Evolutionary conservation across 2,888 invertebrate species (phyloP).

Genomic region (Oligia strigilis): DNA sequence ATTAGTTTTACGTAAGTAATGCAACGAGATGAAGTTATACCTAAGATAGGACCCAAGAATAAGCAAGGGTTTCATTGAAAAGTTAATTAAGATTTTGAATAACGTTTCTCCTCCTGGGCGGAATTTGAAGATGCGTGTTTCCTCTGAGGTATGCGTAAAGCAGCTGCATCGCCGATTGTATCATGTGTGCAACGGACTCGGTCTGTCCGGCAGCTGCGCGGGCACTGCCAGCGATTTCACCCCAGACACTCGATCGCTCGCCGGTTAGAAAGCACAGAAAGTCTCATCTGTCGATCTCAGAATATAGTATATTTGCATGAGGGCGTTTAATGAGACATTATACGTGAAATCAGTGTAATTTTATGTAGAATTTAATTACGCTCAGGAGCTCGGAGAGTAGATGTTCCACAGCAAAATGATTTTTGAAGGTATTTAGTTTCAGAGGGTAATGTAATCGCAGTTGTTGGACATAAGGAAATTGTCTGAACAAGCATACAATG

Average conservation of each 20-base stretch:
- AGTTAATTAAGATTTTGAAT: neutral
- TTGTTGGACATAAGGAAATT: neutral
- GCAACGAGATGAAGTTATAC: neutral
- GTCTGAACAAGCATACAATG: neutral
- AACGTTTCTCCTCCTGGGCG: neutral
- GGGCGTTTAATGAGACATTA: slow-evolving; percentile 70
- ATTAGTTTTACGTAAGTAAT: slow-evolving; percentile 37
- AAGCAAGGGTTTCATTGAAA: neutral
- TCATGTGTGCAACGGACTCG: slow-evolving; percentile 24
- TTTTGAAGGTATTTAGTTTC: neutral
- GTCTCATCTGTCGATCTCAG: slow-evolving; percentile 84
- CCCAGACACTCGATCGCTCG: slow-evolving; percentile 82
- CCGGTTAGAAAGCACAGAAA: slow-evolving; percentile 84
- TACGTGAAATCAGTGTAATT: slow-evolving; percentile 63
- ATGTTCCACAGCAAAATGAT: neutral
- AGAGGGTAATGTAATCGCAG: neutral
- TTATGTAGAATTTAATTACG: slow-evolving; percentile 19
- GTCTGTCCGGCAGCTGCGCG: slow-evolving; percentile 46
- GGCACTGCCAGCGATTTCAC: slow-evolving; percentile 81
- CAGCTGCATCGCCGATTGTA: slow-evolving; percentile 5
- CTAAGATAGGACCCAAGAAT: neutral
- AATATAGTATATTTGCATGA: slow-evolving; percentile 72
- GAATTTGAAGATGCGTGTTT: slow-evolving; percentile 1
- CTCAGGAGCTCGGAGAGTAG: neutral
- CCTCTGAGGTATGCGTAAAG: slow-evolving; percentile 3